These are phyloP conservation scores for Drosophila acutilabella DNA, from an alignment of 2,888 invertebrate genomes.

Conservation along the genomic window DNA sequence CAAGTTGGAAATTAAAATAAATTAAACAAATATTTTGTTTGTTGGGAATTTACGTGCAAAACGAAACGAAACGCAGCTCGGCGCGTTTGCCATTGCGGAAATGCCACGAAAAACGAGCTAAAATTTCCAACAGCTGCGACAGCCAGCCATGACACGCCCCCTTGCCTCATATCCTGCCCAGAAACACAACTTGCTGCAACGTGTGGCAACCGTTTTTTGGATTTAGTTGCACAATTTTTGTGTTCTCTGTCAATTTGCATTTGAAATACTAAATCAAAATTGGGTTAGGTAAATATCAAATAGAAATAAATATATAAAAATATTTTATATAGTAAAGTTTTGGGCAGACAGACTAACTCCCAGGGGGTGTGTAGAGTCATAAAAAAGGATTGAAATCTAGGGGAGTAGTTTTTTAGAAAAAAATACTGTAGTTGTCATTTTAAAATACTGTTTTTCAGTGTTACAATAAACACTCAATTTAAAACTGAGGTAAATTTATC, in stretches of 20 bases:
- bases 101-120: slow-evolving; percentile 48
- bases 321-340: background rate
- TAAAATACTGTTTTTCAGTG: too few species aligned
- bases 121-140: slow-evolving; percentile 38
- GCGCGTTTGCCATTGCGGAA: slow-evolving; percentile 53
- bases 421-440: too few species aligned
- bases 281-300: slow-evolving; percentile 53
- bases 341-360: background rate
- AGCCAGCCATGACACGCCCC: slow-evolving; percentile 9
- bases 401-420: background rate
- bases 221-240: slow-evolving; percentile 26
- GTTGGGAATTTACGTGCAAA: slow-evolving; percentile 76
- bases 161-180: background rate
- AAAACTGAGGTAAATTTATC: too few species aligned
- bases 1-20: slow-evolving; percentile 78
- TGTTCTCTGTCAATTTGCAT: slow-evolving; percentile 56
- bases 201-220: slow-evolving; percentile 8
- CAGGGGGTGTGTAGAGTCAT: background rate
- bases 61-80: slow-evolving; percentile 31
- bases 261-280: slow-evolving; percentile 55
- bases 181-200: background rate
- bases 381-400: background rate
- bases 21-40: slow-evolving; percentile 80
- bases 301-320: slow-evolving; percentile 5
- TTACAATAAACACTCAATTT: too few species aligned